Conservation (phyloP, 92 coral and sea anemone genomes). For the Parazoanthus atlanticus region DNA sequence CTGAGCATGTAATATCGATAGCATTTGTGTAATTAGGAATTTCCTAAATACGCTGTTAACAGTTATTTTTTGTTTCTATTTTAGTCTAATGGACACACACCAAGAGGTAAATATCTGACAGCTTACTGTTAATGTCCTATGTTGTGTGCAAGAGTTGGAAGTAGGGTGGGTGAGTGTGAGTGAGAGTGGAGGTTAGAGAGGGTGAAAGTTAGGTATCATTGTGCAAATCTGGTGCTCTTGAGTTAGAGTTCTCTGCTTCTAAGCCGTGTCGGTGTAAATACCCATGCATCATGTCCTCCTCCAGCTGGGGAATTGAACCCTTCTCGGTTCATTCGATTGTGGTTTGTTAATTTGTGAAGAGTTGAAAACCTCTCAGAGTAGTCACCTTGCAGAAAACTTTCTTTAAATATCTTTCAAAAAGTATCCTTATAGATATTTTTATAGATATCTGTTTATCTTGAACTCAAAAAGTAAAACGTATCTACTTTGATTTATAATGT, state of each 20-base stretch:
- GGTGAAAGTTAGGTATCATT: background rate
- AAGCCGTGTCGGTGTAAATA: background rate
- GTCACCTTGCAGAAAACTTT: too few species aligned
- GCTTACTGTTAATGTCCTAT: background rate
- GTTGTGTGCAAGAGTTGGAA: background rate
- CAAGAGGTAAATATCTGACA: slow-evolving; percentile 72
- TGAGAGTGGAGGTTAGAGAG: background rate
- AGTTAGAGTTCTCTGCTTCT: background rate
- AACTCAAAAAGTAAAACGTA: too few species aligned
- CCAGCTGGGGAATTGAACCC: too few species aligned
- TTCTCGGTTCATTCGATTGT: too few species aligned
- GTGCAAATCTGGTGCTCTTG: background rate
- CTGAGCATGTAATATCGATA: background rate
- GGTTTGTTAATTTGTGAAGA: too few species aligned
- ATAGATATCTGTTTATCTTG: too few species aligned
- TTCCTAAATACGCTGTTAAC: background rate
- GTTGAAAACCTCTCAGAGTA: too few species aligned
- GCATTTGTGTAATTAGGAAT: background rate
- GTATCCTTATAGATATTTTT: too few species aligned
- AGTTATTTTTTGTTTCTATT: background rate
- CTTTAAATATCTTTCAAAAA: too few species aligned
- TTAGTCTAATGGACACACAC: slow-evolving; percentile 82
- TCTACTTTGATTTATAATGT: too few species aligned
- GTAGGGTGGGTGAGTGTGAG: background rate
- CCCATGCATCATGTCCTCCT: too few species aligned